Evolutionary conservation across 2,888 invertebrate genomes (phyloP), one percentile per base, ranked within the genome.

Genomic region (Fabriciana adippe): DNA sequence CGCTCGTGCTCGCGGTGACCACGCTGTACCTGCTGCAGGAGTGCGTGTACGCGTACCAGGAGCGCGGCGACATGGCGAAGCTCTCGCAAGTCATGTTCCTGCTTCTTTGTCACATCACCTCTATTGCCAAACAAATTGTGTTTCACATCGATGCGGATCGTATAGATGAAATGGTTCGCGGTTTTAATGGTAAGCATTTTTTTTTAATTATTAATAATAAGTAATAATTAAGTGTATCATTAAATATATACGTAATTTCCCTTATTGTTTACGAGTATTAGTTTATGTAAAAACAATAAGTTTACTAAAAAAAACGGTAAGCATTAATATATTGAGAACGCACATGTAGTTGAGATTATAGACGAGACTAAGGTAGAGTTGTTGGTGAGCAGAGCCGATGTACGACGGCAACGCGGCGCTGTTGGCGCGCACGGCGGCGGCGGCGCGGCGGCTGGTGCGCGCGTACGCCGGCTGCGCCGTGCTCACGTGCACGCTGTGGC

Each of bases 61-160:
- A 82, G 70, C 84, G 83, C 21, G 69, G 66, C 50, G 86, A 90
- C 69, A 85, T 91, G 88, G 83, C 80, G 21, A 84, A 85, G 76
- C 74, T 92, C 72, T 81, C 90, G 11, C 85, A 87, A 26, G 91
- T 90, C 67, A 84, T 91, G 89, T 91, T 91, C 75, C 80, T 92
- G 72, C 80, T 91, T 74, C 82, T 92, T 67, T 91, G 91, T 73
- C 92, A 91, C 78, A 78, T 91, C 66, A 90, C 91, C 11, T 88
- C 90, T 5, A 76, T 89, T 69, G 85, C 75, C 21, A 92, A 92
- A 78, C 92, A 91, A 75, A 35, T 86, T 26, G 85, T 86, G 54
- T 88, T 92, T 74, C 78, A 81, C 67, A n/a, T 50, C 3, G 76
- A 79, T 53, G 81, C 82, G 4, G 76, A 73, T 13, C 73, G 77